These are phyloP conservation scores for Drosophila ochracea DNA, from an alignment of 2,888 invertebrate species.

Conservation along the genomic window DNA sequence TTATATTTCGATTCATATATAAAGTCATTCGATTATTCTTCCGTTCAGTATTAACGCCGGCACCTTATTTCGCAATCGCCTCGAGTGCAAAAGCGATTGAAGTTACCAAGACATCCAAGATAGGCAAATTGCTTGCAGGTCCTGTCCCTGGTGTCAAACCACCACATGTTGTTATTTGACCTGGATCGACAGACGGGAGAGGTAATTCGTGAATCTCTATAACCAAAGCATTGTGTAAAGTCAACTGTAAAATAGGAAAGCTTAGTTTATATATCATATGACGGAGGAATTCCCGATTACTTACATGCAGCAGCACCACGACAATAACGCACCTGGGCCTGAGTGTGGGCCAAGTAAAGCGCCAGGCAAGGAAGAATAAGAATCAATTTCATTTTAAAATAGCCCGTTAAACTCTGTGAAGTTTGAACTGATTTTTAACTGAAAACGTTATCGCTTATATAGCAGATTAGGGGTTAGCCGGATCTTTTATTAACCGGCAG, in stretches of 20 bases:
- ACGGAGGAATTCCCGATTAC: background rate
- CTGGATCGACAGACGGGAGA: background rate
- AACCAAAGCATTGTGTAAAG: background rate
- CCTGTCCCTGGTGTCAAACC: slow-evolving; percentile 16
- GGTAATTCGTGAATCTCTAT: background rate
- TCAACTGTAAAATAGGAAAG: background rate
- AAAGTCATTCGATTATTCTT: background rate
- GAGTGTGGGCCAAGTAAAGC: slow-evolving; percentile 22
- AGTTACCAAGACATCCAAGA: slow-evolving; percentile 30
- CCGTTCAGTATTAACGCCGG: background rate
- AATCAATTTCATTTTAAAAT: slow-evolving; percentile 36
- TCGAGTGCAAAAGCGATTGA: slow-evolving; percentile 18
- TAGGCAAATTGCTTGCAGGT: slow-evolving; percentile 18
- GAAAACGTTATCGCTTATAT: slow-evolving; percentile 3
- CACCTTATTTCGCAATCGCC: slow-evolving; percentile 4
- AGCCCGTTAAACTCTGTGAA: background rate
- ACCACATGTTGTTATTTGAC: slow-evolving; percentile 35
- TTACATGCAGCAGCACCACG: background rate
- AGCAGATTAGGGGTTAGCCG: background rate
- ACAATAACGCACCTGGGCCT: slow-evolving; percentile 19
- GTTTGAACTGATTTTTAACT: slow-evolving; percentile 15
- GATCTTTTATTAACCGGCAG: background rate
- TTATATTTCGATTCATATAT: background rate
- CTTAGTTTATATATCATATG: background rate
- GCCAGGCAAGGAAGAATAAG: slow-evolving; percentile 28